Evolutionary conservation across 2,888 invertebrate species (phyloP), one percentile per base, ranked within the genome.

Genomic region (Lypha dubia): DNA sequence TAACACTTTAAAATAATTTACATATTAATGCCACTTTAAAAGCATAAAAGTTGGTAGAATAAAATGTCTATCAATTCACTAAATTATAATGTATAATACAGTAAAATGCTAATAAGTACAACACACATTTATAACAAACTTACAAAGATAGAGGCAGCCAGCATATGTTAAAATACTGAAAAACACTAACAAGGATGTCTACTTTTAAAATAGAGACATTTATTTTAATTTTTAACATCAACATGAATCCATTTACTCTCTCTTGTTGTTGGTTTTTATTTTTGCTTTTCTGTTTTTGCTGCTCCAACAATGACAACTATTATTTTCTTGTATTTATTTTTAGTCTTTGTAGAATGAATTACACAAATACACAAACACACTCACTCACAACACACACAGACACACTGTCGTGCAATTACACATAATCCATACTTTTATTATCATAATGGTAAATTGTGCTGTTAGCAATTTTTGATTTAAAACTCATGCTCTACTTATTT

Each of bases 181-280:
- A 51, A 9, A 51, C 51, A n/a, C 28, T 17, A 1, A 46, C n/a
- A 68, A 28, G 58, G 1, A 58, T 49, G 44, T 58, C 51, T 63
- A 41, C 28, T 41, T 62, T n/a, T 41, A 51, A 63, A 53, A 63
- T 56, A 77, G 44, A 62, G 51, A 67, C 83, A 84, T 84, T 84
- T 71, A 71, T 75, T 76, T 84, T 73, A 84, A 84, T 83, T 83
- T 83, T 70, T 79, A 79, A 67, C 79, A 83, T 83, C 83, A 83
- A 83, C 79, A 83, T 83, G 75, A 75, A 83, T 65, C 51, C 79
- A 83, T 83, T 76, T 70, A 75, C 79, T 82, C 79, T 82, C 79
- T 74, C 51, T 32, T 35, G 17, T 1, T 2, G 46, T 62, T 20
- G n/a, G n/a, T n/a, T n/a, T n/a, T n/a, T n/a, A n/a, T 58, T 28